Evolutionary conservation across 1,140 invertebrate genomes (phyloP).

Genomic region (Eupristina koningsbergeri): DNA sequence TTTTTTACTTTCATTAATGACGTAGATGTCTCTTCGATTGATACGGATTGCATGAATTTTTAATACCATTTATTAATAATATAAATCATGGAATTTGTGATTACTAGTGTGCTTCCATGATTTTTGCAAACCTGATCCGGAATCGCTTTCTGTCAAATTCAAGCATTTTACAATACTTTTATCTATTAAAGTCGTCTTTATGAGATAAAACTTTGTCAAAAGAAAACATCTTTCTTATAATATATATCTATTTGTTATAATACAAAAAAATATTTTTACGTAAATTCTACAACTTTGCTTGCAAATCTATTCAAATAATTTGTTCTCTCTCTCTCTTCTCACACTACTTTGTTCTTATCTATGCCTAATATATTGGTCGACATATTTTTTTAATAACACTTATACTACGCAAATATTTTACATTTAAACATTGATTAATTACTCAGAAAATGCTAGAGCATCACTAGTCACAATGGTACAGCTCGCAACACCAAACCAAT

Average conservation of each 20-base stretch:
- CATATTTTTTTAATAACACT: slow-evolving; percentile 57
- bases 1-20: not conserved
- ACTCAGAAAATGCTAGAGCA: slow-evolving; percentile 53
- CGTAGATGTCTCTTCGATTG: not conserved
- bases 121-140: not conserved
- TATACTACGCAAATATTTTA: slow-evolving; percentile 64
- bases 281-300: slow-evolving; percentile 20
- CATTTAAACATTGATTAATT: slow-evolving; percentile 66
- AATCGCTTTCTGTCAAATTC: not conserved
- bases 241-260: slow-evolving; percentile 42
- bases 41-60: slow-evolving; percentile 29
- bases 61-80: slow-evolving; percentile 12
- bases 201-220: slow-evolving; percentile 17
- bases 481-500: slow-evolving; percentile 35
- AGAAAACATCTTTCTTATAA: slow-evolving; percentile 21
- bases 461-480: slow-evolving; percentile 29
- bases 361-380: not conserved
- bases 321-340: slow-evolving; percentile 1
- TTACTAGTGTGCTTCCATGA: not conserved
- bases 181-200: not conserved
- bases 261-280: slow-evolving; percentile 42
- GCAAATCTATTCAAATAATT: slow-evolving; percentile 10
- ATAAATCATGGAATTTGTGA: not conserved
- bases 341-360: slow-evolving; percentile 1
- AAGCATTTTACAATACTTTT: not conserved